Conservation (phyloP, 1,140 invertebrate genomes). For the Himalopsyche phryganea region DNA sequence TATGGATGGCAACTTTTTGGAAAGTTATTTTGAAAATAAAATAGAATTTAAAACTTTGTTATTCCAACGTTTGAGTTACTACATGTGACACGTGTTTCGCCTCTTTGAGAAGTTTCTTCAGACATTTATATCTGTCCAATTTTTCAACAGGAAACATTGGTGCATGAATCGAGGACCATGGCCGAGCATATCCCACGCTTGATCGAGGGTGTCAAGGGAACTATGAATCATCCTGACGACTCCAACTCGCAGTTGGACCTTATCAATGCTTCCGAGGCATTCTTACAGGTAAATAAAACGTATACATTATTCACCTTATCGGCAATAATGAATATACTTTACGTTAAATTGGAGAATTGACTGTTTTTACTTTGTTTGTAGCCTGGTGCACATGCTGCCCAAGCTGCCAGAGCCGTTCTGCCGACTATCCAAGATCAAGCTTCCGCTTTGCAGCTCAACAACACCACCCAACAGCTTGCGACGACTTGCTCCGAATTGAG, state of each 20-base stretch:
- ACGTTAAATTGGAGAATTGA: too few relatives aligned
- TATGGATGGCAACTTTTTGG: too few relatives aligned
- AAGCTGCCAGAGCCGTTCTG: slow-evolving; percentile 75
- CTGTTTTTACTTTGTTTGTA: slow-evolving; percentile 29
- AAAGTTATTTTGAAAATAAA: too few relatives aligned
- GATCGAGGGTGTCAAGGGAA: slow-evolving; percentile 77
- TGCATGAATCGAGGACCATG: slow-evolving; percentile 73
- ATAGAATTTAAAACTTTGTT: too few relatives aligned
- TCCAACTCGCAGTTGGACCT: slow-evolving; percentile 75
- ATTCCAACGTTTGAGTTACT: too few relatives aligned
- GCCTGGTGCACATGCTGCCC: slow-evolving; percentile 67
- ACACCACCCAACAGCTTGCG: slow-evolving; percentile 72
- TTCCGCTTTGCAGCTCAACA: slow-evolving; percentile 64
- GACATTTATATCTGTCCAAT: too few relatives aligned
- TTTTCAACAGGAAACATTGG: slow-evolving; percentile 63
- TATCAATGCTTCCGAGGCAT: slow-evolving; percentile 83
- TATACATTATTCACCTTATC: too few relatives aligned
- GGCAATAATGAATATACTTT: too few relatives aligned
- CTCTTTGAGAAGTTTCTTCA: too few relatives aligned
- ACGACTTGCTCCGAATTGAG: slow-evolving; percentile 75
- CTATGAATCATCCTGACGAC: slow-evolving; percentile 67
- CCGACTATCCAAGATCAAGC: slow-evolving; percentile 83
- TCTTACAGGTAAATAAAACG: slow-evolving; percentile 65
- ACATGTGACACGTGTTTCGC: too few relatives aligned
- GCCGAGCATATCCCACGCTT: slow-evolving; percentile 77